Conservation (phyloP, 2,797 vertebrate genomes). For the Pseudochaenichthys georgianus region DNA sequence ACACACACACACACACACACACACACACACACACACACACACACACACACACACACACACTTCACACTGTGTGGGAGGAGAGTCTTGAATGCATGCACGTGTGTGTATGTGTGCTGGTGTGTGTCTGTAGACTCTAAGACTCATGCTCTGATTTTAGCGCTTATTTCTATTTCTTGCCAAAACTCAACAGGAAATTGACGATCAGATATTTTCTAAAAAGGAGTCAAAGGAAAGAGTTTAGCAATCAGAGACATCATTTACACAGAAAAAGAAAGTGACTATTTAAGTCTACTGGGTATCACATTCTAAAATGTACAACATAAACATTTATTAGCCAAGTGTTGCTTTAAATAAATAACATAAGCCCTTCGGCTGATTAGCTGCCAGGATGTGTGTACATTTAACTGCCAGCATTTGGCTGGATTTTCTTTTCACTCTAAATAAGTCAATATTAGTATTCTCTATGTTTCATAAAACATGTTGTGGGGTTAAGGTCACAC, state of each 20-base stretch:
- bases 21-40: too few species aligned
- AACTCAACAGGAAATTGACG: background rate
- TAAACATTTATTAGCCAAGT: background rate
- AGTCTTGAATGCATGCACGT: constrained; percentile 1
- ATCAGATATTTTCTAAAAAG: too few species aligned
- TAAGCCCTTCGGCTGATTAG: background rate
- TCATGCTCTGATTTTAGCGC: constrained; percentile 45
- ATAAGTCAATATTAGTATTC: constrained; percentile 28
- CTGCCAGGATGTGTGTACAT: constrained; percentile 3
- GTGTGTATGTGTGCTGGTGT: constrained; percentile 3
- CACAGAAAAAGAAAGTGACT: background rate
- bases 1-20: too few species aligned
- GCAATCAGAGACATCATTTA: background rate
- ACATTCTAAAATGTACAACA: background rate
- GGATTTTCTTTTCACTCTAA: constrained; percentile 1
- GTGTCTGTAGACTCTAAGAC: constrained; percentile 12
- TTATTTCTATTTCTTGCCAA: constrained; percentile 53
- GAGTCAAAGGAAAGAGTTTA: background rate
- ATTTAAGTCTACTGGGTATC: background rate
- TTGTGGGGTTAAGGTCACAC: constrained; percentile 9
- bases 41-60: too few species aligned
- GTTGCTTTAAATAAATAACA: background rate
- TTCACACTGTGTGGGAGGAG: constrained; percentile 6
- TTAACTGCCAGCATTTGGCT: background rate
- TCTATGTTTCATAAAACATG: constrained; percentile 22